These are phyloP conservation scores for Heliconius nattereri DNA, from an alignment of 1,140 invertebrate genomes.

Conservation along the genomic window DNA sequence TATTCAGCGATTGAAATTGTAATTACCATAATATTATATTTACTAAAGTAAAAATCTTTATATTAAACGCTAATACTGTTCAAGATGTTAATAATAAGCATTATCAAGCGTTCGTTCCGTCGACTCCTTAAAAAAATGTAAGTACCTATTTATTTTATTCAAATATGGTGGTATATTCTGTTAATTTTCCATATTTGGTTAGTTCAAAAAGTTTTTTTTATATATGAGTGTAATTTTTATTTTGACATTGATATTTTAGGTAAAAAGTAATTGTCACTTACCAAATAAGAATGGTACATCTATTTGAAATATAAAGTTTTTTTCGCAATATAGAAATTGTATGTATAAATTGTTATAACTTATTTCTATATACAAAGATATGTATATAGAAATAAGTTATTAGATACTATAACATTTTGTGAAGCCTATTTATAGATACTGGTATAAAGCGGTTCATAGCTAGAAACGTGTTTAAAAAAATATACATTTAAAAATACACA, in stretches of 20 bases:
- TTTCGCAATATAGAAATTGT: not conserved
- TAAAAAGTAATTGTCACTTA: not conserved
- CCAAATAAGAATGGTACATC: not conserved
- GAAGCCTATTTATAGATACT: not conserved
- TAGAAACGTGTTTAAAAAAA: not conserved
- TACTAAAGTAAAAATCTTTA: slow-evolving; percentile 13
- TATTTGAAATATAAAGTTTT: not conserved
- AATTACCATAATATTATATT: not conserved
- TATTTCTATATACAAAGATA: no score
- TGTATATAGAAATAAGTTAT: not conserved
- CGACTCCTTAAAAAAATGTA: slow-evolving; percentile 59
- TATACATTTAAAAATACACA: not conserved
- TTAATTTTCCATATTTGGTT: not conserved
- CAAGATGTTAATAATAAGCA: slow-evolving; percentile 44
- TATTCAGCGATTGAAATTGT: slow-evolving; percentile 21
- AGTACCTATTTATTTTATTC: slow-evolving; percentile 41
- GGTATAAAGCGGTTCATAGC: not conserved
- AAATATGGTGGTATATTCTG: not conserved
- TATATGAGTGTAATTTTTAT: not conserved
- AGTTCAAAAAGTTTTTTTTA: not conserved
- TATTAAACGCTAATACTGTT: not conserved
- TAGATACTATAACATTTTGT: not conserved
- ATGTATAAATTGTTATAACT: no score
- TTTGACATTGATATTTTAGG: not conserved
- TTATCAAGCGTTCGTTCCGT: slow-evolving; percentile 54